Base-by-base conservation (phyloP, 2,797 vertebrate genomes). In the Gallinago stenura region DNA sequence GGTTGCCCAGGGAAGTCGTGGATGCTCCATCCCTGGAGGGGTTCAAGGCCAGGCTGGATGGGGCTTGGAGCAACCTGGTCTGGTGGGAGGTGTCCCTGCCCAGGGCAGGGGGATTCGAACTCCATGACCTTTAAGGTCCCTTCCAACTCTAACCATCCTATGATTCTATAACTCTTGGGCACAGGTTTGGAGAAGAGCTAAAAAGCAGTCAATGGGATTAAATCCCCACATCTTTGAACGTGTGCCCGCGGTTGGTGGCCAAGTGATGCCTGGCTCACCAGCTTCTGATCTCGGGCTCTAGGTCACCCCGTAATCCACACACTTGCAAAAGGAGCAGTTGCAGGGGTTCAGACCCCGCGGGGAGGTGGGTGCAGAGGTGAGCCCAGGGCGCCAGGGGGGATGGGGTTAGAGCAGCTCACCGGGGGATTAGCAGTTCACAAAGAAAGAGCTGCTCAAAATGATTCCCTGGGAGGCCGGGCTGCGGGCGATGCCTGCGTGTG, bases 401-500 rank as follows among this genome's bases (percentile, higher is more conserved):
- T 3, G 66, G 58, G 87, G 87, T 68, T 30, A 86, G 66, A 33
- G 93, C 92, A 0, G 89, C 93, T 93, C 86, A 89, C 78, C 39
- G 50, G 39, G 87, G 93, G 89, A 91, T 97, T 96, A 97, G 86
- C 88, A 41, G 25, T 71, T 56, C 86, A 17, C 46, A 54, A 54
- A 31, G 93, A 87, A 91, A 89, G 91, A 94, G 83, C 83, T 35
- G 85, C 91, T 97, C 89, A 84, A 88, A 96, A 95, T 12, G 35
- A 66, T 95, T 92, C 69, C 91, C 69, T 3, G 73, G 94, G 95
- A 97, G 93, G 89, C 81, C 41, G 0, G 82, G 82, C 94, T 66
- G 87, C 10, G 20, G 79, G 62, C 14, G 45, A 21, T 92, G 94
- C 31, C 48, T 61, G 39, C 62, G 56, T 82, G 87, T 58, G 92